Conservation (phyloP, 2,113 vertebrate species). For the Porphyrio hochstetteri region DNA sequence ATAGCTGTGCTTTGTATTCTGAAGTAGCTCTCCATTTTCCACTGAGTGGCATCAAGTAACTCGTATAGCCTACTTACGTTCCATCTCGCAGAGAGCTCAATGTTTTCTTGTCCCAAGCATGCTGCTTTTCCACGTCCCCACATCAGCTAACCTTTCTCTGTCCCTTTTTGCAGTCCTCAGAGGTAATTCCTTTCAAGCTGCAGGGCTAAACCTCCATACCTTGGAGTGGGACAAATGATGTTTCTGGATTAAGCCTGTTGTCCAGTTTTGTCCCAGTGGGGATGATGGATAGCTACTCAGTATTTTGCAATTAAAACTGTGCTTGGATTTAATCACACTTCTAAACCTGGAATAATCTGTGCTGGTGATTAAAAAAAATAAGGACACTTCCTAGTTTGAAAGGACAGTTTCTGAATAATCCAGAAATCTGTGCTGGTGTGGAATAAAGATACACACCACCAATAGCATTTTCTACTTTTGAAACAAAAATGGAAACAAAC, state of each 20-base stretch:
- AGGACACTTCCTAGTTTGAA: not conserved
- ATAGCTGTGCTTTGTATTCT: not conserved
- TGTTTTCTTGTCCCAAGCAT: not conserved
- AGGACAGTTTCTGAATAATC: not conserved
- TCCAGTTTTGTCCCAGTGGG: not conserved
- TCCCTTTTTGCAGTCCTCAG: not conserved
- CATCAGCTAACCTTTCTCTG: fast-evolving
- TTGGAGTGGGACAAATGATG: not conserved
- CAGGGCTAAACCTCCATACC: not conserved
- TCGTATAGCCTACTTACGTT: not conserved
- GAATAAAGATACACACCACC: not conserved
- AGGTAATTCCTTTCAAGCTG: not conserved
- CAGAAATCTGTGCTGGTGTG: not conserved
- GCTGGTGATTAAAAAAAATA: not conserved
- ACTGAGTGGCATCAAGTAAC: not conserved
- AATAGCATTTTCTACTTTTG: not conserved
- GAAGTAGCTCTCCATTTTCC: not conserved
- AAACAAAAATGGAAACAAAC: not conserved
- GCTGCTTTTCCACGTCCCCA: fast-evolving
- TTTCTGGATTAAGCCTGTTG: not conserved
- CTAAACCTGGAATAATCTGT: not conserved
- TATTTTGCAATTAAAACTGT: not conserved
- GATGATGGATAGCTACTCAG: not conserved
- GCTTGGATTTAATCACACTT: not conserved
- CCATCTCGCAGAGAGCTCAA: not conserved